Base-by-base conservation (phyloP, 2,888 invertebrate genomes). In the Mycalesis mineus region DNA sequence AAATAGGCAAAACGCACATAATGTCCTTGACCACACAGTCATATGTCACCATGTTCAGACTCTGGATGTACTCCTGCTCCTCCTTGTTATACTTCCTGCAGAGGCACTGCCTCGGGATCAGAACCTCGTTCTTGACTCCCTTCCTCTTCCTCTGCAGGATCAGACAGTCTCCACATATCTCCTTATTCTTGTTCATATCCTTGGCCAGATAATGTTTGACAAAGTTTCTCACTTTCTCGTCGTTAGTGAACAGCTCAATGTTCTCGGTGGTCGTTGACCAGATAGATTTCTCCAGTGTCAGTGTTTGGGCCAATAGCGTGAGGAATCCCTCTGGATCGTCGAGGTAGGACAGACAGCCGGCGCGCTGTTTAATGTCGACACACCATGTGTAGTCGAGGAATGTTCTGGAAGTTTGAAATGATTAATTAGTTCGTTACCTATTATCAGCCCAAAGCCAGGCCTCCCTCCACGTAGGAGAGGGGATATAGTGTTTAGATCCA, bases 361-460 rank as follows among this genome's bases (percentile, higher is more conserved):
- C 96, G 66, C 95, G 92, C 74, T 97, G 96, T 75, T 98, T 97
- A 11, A 98, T 95, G 74, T 95, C 94, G 39, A 98, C 90, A 42
- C 93, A 93, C 68, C 93, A 92, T 0, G 93, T 92, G 68, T 92
- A 91, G 51, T 92, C 87, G 0, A 96, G 78, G 68, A 95, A 92
- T 63, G 91, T 91, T 67, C 94, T 94, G 77, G 37, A 33, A 33
- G 7, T 33, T 22, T 4, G 22, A 22, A 2, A 5, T 4, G 22
- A 22, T 5, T 4, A 22, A 22, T 4, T 4, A 22, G 5, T 4
- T 22, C 2, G 2, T 22, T 4, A 22, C 22, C 22, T n/a, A n/a
- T n/a, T n/a, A n/a, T n/a, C n/a, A n/a, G n/a, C n/a, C n/a, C n/a
- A n/a, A n/a, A n/a, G n/a, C n/a, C n/a, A n/a, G n/a, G n/a, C n/a